phyloP scores from a whole-genome alignment of 2,797 vertebrate species.

The Danio tinwini region DNA sequence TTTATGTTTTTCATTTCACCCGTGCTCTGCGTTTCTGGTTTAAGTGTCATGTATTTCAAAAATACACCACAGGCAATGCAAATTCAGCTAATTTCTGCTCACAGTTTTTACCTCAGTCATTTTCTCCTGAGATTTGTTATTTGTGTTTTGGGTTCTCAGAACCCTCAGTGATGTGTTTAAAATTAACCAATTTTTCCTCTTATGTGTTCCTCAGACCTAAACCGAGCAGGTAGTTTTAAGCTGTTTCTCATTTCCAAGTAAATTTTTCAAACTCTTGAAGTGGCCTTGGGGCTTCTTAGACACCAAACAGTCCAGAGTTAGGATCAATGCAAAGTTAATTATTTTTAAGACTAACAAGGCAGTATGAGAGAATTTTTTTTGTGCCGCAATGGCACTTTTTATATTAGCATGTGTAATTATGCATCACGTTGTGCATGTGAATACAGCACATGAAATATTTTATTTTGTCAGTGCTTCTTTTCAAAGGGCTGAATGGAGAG shows the following conservation, averaged over 20 bases:
- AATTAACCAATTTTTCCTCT: no score
- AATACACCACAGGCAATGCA: not conserved
- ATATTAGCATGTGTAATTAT: not conserved
- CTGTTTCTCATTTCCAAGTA: not conserved
- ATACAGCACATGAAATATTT: not conserved
- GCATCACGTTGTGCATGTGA: not conserved
- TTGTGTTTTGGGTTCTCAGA: not conserved
- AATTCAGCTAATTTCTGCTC: constrained; percentile 9
- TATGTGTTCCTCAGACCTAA: not conserved
- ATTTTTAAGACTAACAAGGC: constrained; percentile 1
- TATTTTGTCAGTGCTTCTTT: not conserved
- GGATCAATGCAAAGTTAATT: constrained; percentile 10
- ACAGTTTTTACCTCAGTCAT: not conserved
- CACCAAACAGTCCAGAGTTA: not conserved
- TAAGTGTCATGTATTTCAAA: not conserved
- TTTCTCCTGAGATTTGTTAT: not conserved
- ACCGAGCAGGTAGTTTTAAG: not conserved
- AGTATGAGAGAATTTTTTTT: not conserved
- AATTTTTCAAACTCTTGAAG: not conserved
- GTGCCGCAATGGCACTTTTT: not conserved
- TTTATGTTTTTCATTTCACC: not conserved
- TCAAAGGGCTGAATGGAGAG: constrained; percentile 13
- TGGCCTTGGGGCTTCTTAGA: not conserved
- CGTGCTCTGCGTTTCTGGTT: not conserved
- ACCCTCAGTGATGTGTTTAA: no score